phyloP scores from a whole-genome alignment of 2,797 vertebrate species.

The Cossypha polioptera region DNA sequence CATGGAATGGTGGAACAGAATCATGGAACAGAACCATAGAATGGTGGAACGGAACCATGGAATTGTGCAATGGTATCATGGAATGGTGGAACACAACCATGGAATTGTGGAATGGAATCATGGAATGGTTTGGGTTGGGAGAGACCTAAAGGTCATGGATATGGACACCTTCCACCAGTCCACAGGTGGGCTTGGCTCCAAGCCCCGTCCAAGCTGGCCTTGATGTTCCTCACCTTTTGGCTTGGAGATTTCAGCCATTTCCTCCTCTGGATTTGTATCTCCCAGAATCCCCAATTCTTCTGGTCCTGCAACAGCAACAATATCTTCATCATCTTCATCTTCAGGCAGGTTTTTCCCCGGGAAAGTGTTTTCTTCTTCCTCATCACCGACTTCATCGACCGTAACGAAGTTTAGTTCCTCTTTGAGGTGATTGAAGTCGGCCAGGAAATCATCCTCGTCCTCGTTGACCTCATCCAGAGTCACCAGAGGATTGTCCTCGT shows the following conservation, averaged over 20 bases:
- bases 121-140: neutral
- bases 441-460: constrained; percentile 76
- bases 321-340: neutral
- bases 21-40: neutral
- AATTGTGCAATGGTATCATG: neutral
- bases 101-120: neutral
- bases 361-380: constrained; percentile 34
- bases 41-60: neutral
- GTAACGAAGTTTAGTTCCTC: constrained; percentile 83
- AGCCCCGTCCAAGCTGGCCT: neutral
- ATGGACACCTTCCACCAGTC: neutral
- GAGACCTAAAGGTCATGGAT: neutral
- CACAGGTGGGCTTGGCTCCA: neutral
- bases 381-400: constrained; percentile 86
- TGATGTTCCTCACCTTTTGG: neutral
- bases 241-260: neutral
- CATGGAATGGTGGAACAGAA: neutral
- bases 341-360: neutral
- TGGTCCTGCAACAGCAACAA: constrained; percentile 41
- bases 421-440: constrained; percentile 75
- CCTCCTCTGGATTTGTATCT: neutral
- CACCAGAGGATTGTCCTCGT: constrained; percentile 74
- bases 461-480: constrained; percentile 83
- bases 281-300: constrained; percentile 9
- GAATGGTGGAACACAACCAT: neutral